Evolutionary conservation across 2,797 vertebrate genomes (phyloP), one percentile per base, ranked within the genome.

Genomic region (Momotus momota): DNA sequence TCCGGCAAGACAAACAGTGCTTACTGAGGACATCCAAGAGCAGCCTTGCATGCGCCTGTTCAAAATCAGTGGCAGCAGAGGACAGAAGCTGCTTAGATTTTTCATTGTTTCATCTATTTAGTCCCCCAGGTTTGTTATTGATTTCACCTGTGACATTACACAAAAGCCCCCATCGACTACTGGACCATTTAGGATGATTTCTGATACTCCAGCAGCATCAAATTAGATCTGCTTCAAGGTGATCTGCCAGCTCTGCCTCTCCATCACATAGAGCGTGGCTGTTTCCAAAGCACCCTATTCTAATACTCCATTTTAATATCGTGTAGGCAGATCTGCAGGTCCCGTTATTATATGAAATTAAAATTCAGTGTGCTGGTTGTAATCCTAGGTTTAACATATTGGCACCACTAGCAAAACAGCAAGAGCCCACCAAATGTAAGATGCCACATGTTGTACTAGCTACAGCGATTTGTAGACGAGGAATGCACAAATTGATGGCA

Each of bases 141-240:
- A 88, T 94, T 54, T 43, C 48, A 26, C 58, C 54, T 27, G 55
- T 75, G 74, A 83, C 78, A 81, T 81, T 72, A 84, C 9, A 3
- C 80, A 81, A 62, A 92, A 90, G 58, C 41, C 49, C 64, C 74
- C 78, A 74, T 58, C 4, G 48, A 74, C 82, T 64, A 65, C 58
- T 38, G 14, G 43, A 72, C 19, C 58, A 46, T 40, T 92, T 40
- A 43, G 18, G 54, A 66, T 64, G 62, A 90, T 86, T 96, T 92
- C 84, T 86, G 64, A 78, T 77, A 58, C 45, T 89, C 51, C 83
- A 86, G 43, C 51, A 81, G 70, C 78, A 93, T 60, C 73, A 77
- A 89, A 90, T 91, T 62, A 92, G 70, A 90, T 65, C 54, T 38
- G 31, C 49, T 78, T 71, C 90, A 93, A 93, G 86, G 62, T 93